These are phyloP conservation scores for Actinernus sp. DNA, from an alignment of 92 coral and sea anemone species.

Conservation along the genomic window DNA sequence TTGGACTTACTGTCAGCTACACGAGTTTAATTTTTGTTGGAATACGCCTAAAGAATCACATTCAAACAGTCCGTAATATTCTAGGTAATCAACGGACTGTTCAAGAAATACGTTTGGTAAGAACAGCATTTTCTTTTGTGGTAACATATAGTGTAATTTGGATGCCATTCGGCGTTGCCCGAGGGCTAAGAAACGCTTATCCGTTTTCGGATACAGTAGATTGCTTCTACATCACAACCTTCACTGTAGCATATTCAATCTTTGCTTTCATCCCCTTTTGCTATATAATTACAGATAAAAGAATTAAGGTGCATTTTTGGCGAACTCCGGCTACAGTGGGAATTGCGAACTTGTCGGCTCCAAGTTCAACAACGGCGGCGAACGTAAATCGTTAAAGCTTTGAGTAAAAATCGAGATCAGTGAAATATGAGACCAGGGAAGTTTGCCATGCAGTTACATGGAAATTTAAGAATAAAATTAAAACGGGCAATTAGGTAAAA, in stretches of 20 bases:
- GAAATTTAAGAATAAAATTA: no score
- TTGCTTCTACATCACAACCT: slow-evolving; percentile 21
- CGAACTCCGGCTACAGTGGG: no score
- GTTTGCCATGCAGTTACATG: no score
- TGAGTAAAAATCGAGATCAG: no score
- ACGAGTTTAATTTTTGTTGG: slow-evolving; percentile 24
- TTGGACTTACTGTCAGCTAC: not conserved
- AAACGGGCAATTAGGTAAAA: no score
- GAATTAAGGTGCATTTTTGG: slow-evolving; percentile 5
- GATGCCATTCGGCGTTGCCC: slow-evolving; percentile 45
- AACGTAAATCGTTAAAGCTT: no score
- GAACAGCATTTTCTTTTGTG: slow-evolving; percentile 15
- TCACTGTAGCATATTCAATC: slow-evolving; percentile 7
- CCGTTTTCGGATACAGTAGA: slow-evolving; percentile 7
- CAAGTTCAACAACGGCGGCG: no score
- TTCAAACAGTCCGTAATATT: slow-evolving; percentile 21
- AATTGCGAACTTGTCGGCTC: no score
- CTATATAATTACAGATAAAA: slow-evolving; percentile 24
- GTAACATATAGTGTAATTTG: slow-evolving; percentile 17
- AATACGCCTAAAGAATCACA: slow-evolving; percentile 22
- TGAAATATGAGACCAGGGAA: no score
- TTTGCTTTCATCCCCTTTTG: slow-evolving; percentile 24
- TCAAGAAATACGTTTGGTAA: slow-evolving; percentile 42
- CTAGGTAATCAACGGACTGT: slow-evolving; percentile 35
- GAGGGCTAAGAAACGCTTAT: slow-evolving; percentile 5